These are phyloP conservation scores for Lycodopsis pacificus DNA, from an alignment of 2,797 vertebrate species.

Conservation along the genomic window DNA sequence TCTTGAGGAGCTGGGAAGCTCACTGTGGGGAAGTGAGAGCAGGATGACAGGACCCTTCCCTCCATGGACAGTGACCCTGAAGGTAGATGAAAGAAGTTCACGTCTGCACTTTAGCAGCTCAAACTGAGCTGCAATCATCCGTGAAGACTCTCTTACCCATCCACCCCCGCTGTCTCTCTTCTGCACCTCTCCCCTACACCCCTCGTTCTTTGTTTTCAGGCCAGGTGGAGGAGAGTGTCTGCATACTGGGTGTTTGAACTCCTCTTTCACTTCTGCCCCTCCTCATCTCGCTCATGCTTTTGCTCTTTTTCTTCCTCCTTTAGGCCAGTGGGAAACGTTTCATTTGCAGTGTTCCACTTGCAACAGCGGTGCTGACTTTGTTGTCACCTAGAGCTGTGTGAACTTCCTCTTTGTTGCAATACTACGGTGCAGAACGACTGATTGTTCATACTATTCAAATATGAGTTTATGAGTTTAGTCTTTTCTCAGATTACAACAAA, in stretches of 20 bases:
- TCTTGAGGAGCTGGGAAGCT: slow-evolving; percentile 78
- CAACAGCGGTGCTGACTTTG: slow-evolving; percentile 24
- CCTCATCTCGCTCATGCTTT: slow-evolving; percentile 38
- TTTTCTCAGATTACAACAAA: slow-evolving; percentile 16
- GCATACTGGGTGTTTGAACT: slow-evolving; percentile 42
- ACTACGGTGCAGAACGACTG: neutral
- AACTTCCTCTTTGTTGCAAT: slow-evolving; percentile 33
- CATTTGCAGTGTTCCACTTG: slow-evolving; percentile 17
- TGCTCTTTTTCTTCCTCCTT: slow-evolving; percentile 11
- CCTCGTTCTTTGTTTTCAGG: slow-evolving; percentile 67
- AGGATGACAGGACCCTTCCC: slow-evolving; percentile 96
- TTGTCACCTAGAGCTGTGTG: slow-evolving; percentile 27
- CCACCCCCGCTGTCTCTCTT: slow-evolving; percentile 44
- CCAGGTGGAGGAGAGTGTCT: slow-evolving; percentile 50
- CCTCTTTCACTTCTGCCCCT: slow-evolving; percentile 34
- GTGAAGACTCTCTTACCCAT: slow-evolving; percentile 72
- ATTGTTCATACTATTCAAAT: slow-evolving; percentile 22
- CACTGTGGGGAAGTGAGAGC: slow-evolving; percentile 88
- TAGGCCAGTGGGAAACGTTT: slow-evolving; percentile 31
- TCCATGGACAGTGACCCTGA: slow-evolving; percentile 96
- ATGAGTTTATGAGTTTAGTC: slow-evolving; percentile 8
- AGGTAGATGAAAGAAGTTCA: slow-evolving; percentile 97
- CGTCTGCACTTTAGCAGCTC: slow-evolving; percentile 93
- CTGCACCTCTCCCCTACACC: slow-evolving; percentile 50
- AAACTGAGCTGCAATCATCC: slow-evolving; percentile 86